Conservation (phyloP, 2,797 vertebrate species). For the Erpetoichthys calabaricus region DNA sequence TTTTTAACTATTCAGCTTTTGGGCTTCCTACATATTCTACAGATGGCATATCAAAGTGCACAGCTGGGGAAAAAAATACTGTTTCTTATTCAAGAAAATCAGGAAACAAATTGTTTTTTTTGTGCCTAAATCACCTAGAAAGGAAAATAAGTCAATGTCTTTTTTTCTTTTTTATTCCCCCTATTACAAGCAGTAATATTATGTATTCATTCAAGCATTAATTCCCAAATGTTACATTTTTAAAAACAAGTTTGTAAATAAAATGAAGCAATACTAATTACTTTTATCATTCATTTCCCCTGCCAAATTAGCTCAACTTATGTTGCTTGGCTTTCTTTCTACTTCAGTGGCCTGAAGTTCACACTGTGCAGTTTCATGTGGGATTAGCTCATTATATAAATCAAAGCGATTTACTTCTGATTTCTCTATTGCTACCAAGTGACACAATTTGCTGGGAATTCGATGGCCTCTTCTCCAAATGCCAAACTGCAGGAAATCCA, state of each 20-base stretch:
- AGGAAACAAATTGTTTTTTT: no score
- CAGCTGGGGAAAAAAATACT: no score
- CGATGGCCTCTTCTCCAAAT: no score
- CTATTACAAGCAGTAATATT: conserved; percentile 7
- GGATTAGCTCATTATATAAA: background rate
- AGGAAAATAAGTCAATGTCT: background rate
- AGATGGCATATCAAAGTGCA: no score
- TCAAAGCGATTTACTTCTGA: no score
- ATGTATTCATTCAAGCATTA: conserved; percentile 5
- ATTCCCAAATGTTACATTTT: conserved; percentile 11
- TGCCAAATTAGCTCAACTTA: conserved; percentile 9
- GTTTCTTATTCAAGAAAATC: no score
- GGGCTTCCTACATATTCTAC: no score
- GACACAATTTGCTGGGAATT: no score
- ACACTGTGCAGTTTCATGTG: background rate
- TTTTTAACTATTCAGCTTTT: no score
- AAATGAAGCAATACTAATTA: conserved; percentile 7
- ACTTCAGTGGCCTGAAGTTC: conserved; percentile 1
- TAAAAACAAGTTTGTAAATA: conserved; percentile 12
- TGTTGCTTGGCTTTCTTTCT: background rate
- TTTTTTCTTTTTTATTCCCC: conserved; percentile 4
- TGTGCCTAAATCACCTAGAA: no score
- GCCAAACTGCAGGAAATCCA: no score
- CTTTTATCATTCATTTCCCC: conserved; percentile 9
- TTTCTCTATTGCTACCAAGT: no score